Percentiles rank a stretch among this genome's conserved stretches.
These are phyloP conservation scores for Oligia latruncula DNA, from an alignment of 2,888 invertebrate genomes.

Conservation along the genomic window DNA sequence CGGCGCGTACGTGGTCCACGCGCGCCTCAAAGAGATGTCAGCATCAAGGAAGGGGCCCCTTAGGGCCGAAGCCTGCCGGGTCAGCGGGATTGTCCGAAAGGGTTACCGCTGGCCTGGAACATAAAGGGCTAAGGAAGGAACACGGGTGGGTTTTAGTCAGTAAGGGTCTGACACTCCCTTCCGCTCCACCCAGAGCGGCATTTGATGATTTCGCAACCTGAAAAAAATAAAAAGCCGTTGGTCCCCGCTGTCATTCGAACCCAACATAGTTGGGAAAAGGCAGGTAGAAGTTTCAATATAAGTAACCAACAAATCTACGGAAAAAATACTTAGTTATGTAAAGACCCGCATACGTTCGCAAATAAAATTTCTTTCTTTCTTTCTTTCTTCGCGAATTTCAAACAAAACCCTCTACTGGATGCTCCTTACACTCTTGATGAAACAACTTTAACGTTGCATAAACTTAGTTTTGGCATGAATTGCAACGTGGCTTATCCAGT, in stretches of 20 bases:
- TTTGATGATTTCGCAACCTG: too few species aligned
- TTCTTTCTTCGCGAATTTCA: neutral
- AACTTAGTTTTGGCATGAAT: conserved; percentile 15
- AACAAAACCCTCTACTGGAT: neutral
- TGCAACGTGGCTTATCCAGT: conserved; percentile 36
- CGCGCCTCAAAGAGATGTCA: too few species aligned
- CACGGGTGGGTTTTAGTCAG: too few species aligned
- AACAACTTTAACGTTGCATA: neutral
- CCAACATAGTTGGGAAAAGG: neutral
- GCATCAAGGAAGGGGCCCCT: too few species aligned
- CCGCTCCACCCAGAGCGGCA: too few species aligned
- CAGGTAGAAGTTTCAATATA: neutral
- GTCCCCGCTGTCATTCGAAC: neutral
- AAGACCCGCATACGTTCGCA: neutral
- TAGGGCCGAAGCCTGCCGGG: too few species aligned
- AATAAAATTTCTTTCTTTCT: too few species aligned
- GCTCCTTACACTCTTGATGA: neutral
- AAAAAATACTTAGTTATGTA: neutral
- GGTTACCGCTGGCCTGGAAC: too few species aligned
- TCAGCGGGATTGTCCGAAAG: too few species aligned
- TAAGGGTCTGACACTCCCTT: too few species aligned
- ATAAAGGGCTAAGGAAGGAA: too few species aligned
- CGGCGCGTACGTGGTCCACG: too few species aligned
- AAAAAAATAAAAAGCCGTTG: neutral
- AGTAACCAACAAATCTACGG: neutral